Evolutionary conservation across 2,888 invertebrate genomes (phyloP), one percentile per base, ranked within the genome.

Genomic region (Cantharis flavilabris): DNA sequence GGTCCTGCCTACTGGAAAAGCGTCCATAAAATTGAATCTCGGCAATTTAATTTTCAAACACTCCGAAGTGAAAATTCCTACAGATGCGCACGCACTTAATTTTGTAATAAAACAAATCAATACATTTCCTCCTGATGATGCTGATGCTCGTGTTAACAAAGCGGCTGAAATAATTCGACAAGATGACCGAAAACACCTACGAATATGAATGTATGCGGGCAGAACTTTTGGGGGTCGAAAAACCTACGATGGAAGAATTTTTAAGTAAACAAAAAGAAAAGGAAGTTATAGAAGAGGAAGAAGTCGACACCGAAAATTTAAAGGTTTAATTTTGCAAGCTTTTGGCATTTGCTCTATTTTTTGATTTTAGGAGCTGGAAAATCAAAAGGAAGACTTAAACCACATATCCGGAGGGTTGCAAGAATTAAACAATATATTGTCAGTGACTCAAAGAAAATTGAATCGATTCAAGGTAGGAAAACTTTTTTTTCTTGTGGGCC

Each of bases 361-460:
- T 49, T n/a, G 62, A 69, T 70, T 62, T 65, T 65, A 96, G 91
- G 92, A 94, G 81, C 85, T 95, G 26, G 91, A 92, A 72, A 86
- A 88, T 69, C 91, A 94, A 84, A 90, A 95, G 84, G 88, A 90
- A 84, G 88, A 90, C 79, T 85, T 94, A 69, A 89, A 91, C 81
- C 92, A 92, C 78, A 90, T 94, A 0, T 91, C 92, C 67, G 93
- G 93, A 70, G 96, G 96, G 77, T 89, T 97, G 30, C 93, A 94
- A 73, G 95, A 96, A 85, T 90, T 98, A 63, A 96, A 95, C 85
- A 92, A 91, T 64, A 95, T 96, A 82, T 89, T 97, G 71, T 92
- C 92, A 82, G 92, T 92, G 13, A 97, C 97, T 3, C 97, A 98
- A 86, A 94, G 93, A 79, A 97, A 97, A 89, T 90, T 98, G 77